Conservation (phyloP, 35 echinoderm and acorn worm genomes). For the Hemicentrotus pulcherrimus region DNA sequence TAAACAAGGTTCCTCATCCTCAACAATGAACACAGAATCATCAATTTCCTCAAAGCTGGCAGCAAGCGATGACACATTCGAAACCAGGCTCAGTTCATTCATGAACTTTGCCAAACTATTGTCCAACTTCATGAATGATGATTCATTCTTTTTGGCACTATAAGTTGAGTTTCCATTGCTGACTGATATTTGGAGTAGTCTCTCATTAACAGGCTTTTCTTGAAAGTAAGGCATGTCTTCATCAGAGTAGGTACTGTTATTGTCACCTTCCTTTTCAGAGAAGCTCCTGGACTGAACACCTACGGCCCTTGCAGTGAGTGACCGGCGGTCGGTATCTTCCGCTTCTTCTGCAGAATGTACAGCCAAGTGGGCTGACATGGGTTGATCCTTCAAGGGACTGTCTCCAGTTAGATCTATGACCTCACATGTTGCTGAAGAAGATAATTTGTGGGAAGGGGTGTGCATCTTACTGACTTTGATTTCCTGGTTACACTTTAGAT, state of each 20-base stretch:
- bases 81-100: background rate
- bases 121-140: constrained; percentile 16
- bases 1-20: background rate
- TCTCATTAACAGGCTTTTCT: background rate
- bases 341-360: background rate
- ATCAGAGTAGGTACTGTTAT: background rate
- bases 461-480: background rate
- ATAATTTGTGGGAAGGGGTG: background rate
- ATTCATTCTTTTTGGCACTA: background rate
- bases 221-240: background rate
- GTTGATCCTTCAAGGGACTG: background rate
- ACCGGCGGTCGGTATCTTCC: background rate
- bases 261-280: background rate
- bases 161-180: background rate
- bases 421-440: background rate
- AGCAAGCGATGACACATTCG: too few relatives aligned
- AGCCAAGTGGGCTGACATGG: background rate
- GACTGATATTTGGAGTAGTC: background rate
- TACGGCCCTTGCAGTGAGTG: background rate
- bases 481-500: background rate
- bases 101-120: background rate
- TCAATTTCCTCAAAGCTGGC: background rate
- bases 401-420: background rate
- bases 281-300: background rate
- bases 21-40: constrained; percentile 31